Percentiles rank a stretch among this genome's conserved stretches.
phyloP scores from a whole-genome alignment of 2,113 vertebrate genomes.

The Pangasianodon gigas region DNA sequence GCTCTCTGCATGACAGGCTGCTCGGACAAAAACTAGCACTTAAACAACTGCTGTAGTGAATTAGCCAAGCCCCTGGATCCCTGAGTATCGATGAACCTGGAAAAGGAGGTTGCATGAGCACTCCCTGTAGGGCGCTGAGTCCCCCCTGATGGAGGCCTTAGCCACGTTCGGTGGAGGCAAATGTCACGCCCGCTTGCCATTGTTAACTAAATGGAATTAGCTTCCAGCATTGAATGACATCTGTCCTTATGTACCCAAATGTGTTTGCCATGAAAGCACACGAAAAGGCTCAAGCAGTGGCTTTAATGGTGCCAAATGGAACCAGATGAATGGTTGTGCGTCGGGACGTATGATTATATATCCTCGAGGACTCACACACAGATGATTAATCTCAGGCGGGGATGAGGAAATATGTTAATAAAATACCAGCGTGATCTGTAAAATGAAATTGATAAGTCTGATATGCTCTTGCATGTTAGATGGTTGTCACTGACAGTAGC shows the following conservation, averaged over 20 bases:
- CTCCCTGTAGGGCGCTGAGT: slow-evolving; percentile 30
- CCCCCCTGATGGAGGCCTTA: slow-evolving; percentile 37
- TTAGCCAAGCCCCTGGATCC: slow-evolving; percentile 33
- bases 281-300: slow-evolving; percentile 24
- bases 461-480: neutral
- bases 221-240: slow-evolving; percentile 27
- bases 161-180: slow-evolving; percentile 26
- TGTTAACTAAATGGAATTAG: slow-evolving; percentile 43
- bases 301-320: slow-evolving; percentile 14
- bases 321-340: neutral
- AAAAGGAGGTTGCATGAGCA: slow-evolving; percentile 21
- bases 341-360: neutral
- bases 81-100: slow-evolving; percentile 47
- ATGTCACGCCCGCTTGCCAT: slow-evolving; percentile 44
- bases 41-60: slow-evolving; percentile 45
- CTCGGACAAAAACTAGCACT: slow-evolving; percentile 48
- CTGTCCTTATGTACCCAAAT: slow-evolving; percentile 27
- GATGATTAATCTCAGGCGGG: neutral
- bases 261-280: neutral
- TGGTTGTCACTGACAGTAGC: neutral
- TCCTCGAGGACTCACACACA: neutral
- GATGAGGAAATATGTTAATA: too few relatives aligned
- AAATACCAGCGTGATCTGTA: neutral
- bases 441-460: neutral
- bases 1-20: slow-evolving; percentile 32